Evolutionary conservation across 2,113 vertebrate species (phyloP).

Genomic region (Eurypyga helias): DNA sequence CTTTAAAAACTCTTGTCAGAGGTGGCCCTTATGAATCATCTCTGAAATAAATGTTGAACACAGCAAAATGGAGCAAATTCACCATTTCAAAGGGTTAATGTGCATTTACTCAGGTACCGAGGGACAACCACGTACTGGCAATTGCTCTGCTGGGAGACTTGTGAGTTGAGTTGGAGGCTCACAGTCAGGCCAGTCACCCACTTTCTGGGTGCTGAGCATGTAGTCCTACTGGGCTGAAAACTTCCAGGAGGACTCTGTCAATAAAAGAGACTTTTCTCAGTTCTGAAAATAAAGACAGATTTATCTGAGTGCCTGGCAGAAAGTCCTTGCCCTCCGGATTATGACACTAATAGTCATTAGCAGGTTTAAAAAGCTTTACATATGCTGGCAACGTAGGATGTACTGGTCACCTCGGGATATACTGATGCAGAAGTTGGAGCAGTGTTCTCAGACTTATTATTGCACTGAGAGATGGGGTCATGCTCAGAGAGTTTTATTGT

Average conservation of each 20-base stretch:
- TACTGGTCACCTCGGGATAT: neutral
- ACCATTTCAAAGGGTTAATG: neutral
- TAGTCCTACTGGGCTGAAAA: neutral
- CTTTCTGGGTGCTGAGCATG: neutral
- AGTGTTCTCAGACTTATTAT: neutral
- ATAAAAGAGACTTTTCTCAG: neutral
- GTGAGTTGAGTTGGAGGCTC: neutral
- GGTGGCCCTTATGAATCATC: neutral
- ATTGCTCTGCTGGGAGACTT: neutral
- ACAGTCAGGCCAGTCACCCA: neutral
- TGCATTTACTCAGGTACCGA: neutral
- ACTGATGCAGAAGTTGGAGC: neutral
- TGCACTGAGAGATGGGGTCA: neutral
- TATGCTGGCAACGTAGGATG: neutral
- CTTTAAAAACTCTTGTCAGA: neutral
- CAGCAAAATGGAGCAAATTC: neutral
- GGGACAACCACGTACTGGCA: neutral
- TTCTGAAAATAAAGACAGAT: neutral
- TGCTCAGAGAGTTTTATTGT: conserved; percentile 18
- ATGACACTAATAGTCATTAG: neutral
- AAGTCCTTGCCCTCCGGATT: neutral
- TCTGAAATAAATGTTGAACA: neutral
- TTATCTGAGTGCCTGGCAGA: neutral
- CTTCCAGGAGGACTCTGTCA: neutral
- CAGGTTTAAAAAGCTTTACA: neutral